Percentiles rank a stretch among this genome's conserved stretches.
phyloP scores from a whole-genome alignment of 2,113 vertebrate genomes.

The Cyanoliseus patagonus region DNA sequence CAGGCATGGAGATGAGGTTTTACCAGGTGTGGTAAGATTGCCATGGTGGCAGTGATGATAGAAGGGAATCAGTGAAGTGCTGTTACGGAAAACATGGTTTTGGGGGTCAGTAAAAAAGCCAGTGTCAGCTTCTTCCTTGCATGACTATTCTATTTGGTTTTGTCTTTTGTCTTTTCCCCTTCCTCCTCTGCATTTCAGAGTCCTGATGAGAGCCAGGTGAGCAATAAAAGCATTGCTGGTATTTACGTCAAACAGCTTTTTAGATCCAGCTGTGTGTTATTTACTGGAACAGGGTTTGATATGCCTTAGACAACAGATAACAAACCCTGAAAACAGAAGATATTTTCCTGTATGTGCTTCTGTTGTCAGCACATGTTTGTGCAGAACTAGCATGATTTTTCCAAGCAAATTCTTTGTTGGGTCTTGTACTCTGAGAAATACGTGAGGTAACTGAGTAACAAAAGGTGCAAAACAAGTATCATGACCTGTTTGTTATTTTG shows the following conservation, averaged over 20 bases:
- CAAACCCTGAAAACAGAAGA: not conserved
- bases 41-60: not conserved
- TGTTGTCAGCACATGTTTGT: not conserved
- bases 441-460: slow-evolving; percentile 6
- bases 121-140: not conserved
- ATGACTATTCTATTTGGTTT: not conserved
- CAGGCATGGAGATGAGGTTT: not conserved
- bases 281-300: not conserved
- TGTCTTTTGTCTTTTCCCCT: not conserved
- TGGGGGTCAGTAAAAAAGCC: not conserved
- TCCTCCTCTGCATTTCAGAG: not conserved
- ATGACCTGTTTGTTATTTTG: not conserved
- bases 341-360: not conserved
- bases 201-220: not conserved
- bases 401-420: slow-evolving; percentile 12
- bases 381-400: not conserved
- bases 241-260: not conserved
- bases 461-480: not conserved
- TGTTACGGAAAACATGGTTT: accelerated
- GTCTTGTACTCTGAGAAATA: slow-evolving; percentile 20
- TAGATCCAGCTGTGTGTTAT: not conserved
- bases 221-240: not conserved
- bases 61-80: not conserved
- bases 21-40: not conserved
- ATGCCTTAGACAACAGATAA: not conserved